phyloP scores from a whole-genome alignment of 2,888 invertebrate genomes.

The Crepidodera aurea region DNA sequence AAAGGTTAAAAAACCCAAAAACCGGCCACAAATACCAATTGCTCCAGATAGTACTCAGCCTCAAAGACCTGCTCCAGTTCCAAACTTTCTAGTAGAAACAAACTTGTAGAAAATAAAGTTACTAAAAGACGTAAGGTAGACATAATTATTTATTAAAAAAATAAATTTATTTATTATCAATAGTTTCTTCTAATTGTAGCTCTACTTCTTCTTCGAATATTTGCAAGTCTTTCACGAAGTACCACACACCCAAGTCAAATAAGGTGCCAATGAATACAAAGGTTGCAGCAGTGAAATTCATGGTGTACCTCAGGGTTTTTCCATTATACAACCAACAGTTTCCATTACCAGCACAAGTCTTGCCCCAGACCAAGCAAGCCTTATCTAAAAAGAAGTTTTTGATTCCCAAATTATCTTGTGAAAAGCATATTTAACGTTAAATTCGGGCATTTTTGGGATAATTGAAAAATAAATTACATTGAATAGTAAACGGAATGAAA shows the following conservation, averaged over 20 bases:
- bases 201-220: constrained; percentile 73
- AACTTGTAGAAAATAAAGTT: not conserved
- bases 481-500: no score
- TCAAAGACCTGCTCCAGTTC: constrained; percentile 6
- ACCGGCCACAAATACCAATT: not conserved
- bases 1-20: not conserved
- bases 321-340: constrained; percentile 81
- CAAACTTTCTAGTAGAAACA: constrained; percentile 4
- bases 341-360: constrained; percentile 73
- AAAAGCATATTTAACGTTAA: no score
- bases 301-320: constrained; percentile 68
- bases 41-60: constrained; percentile 8
- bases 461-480: no score
- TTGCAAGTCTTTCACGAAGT: constrained; percentile 72
- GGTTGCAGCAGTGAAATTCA: constrained; percentile 72
- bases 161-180: not conserved
- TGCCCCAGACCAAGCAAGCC: constrained; percentile 77
- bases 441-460: no score
- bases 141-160: not conserved
- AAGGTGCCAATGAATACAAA: constrained; percentile 71
- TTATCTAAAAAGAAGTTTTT: no score
- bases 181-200: constrained; percentile 50
- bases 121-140: not conserved
- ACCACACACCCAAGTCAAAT: constrained; percentile 74
- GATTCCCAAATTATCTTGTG: no score